Percentiles rank a stretch among this genome's conserved stretches.
Conservation (phyloP, 2,797 vertebrate species). For the Anolis apletophallus region DNA sequence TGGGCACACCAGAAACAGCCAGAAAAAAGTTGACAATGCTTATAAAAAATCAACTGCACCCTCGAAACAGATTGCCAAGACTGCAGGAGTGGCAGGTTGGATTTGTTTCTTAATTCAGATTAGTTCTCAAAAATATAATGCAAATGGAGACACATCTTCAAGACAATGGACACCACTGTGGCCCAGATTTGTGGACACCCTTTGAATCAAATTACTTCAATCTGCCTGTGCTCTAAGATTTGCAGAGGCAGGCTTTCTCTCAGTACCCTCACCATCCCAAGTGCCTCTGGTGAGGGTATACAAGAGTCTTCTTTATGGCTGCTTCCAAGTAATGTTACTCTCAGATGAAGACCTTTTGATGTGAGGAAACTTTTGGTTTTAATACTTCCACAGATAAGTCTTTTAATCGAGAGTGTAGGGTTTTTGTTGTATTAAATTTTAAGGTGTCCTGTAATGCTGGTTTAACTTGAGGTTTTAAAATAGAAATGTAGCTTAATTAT, state of each 20-base stretch:
- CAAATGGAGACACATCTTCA: not conserved
- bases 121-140: not conserved
- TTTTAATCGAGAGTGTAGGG: too few species aligned
- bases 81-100: conserved; percentile 13
- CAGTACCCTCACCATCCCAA: too few species aligned
- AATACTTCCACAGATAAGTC: too few species aligned
- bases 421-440: too few species aligned
- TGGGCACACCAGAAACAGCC: conserved; percentile 47
- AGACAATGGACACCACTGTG: not conserved
- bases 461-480: too few species aligned
- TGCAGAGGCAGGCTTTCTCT: too few species aligned
- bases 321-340: too few species aligned
- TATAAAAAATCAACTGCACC: conserved; percentile 31
- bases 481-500: too few species aligned
- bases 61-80: conserved; percentile 14
- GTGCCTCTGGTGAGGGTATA: too few species aligned
- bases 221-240: not conserved
- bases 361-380: not conserved
- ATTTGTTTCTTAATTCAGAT: conserved; percentile 11
- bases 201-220: not conserved
- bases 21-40: conserved; percentile 24
- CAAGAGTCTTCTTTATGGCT: too few species aligned
- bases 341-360: too few species aligned
- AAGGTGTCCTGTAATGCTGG: too few species aligned
- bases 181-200: not conserved